These are phyloP conservation scores for Anoplopoma fimbria DNA, from an alignment of 2,113 vertebrate species.

Conservation along the genomic window DNA sequence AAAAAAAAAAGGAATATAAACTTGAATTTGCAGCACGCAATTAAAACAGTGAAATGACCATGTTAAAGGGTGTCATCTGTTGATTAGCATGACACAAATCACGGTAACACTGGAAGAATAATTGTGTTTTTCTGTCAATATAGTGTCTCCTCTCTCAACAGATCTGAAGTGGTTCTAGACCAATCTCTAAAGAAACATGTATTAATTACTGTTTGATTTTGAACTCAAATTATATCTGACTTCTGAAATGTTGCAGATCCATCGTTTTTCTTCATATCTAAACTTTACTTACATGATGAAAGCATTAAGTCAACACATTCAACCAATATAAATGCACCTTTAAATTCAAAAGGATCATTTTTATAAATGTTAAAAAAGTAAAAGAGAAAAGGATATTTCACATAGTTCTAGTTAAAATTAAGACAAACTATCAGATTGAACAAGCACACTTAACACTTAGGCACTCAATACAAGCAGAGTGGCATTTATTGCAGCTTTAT, in stretches of 20 bases:
- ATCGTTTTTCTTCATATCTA: too few species aligned
- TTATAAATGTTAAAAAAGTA: neutral
- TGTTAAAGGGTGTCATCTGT: slow-evolving; percentile 50
- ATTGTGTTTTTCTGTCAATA: neutral
- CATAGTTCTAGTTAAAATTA: neutral
- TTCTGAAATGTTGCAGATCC: slow-evolving; percentile 20
- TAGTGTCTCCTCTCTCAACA: neutral
- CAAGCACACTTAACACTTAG: slow-evolving; percentile 3
- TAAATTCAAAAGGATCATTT: neutral
- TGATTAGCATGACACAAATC: neutral
- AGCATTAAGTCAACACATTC: slow-evolving; percentile 10
- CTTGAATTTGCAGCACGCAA: slow-evolving; percentile 79
- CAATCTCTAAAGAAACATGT: neutral
- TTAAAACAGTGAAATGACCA: slow-evolving; percentile 66
- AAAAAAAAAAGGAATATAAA: slow-evolving; percentile 33
- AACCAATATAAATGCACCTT: neutral
- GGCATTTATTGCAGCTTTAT: slow-evolving; percentile 29
- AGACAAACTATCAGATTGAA: neutral
- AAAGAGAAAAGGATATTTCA: neutral
- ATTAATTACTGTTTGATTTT: neutral
- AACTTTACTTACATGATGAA: slow-evolving; percentile 14
- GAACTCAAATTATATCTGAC: slow-evolving; percentile 11
- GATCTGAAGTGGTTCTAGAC: rapidly evolving
- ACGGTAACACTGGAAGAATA: neutral
- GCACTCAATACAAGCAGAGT: neutral